Percentiles rank a stretch among this genome's conserved stretches.
Conservation (phyloP, 2,888 invertebrate species). For the Lithodes maja region DNA sequence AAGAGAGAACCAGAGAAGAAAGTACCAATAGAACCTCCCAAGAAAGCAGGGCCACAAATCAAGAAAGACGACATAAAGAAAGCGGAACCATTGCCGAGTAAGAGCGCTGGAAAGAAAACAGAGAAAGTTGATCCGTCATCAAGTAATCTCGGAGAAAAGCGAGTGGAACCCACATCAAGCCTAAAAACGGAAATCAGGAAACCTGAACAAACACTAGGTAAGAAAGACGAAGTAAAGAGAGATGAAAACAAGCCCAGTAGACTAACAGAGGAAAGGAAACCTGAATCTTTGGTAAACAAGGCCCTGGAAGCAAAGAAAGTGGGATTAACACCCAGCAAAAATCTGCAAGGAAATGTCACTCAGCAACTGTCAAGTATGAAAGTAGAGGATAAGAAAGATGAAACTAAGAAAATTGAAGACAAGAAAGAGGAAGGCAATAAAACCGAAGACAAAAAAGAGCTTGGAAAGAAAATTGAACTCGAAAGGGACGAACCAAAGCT, state of each 20-base stretch:
- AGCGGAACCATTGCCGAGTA: too few relatives aligned
- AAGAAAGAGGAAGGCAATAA: not conserved
- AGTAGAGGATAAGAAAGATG: not conserved
- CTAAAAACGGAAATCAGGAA: too few relatives aligned
- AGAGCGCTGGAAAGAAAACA: too few relatives aligned
- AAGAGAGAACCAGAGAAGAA: not conserved
- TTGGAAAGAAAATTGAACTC: not conserved
- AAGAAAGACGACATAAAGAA: too few relatives aligned
- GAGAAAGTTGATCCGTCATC: too few relatives aligned
- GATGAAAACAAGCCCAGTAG: not conserved
- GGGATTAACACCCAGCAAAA: not conserved
- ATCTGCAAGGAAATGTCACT: not conserved
- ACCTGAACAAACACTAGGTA: too few relatives aligned
- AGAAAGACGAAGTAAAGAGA: too few relatives aligned
- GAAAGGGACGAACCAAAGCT: not conserved
- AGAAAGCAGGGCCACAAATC: not conserved
- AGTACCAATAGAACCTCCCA: slow-evolving; percentile 2
- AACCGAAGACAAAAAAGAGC: not conserved
- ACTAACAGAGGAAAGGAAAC: not conserved
- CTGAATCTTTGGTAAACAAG: not conserved
- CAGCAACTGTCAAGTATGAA: not conserved
- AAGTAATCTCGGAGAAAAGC: too few relatives aligned
- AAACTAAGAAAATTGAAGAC: not conserved
- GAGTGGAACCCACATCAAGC: too few relatives aligned
- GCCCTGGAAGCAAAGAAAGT: slow-evolving; percentile 18